Evolutionary conservation across 2,113 vertebrate species (phyloP), one percentile per base, ranked within the genome.

Genomic region (Microcebus murinus): DNA sequence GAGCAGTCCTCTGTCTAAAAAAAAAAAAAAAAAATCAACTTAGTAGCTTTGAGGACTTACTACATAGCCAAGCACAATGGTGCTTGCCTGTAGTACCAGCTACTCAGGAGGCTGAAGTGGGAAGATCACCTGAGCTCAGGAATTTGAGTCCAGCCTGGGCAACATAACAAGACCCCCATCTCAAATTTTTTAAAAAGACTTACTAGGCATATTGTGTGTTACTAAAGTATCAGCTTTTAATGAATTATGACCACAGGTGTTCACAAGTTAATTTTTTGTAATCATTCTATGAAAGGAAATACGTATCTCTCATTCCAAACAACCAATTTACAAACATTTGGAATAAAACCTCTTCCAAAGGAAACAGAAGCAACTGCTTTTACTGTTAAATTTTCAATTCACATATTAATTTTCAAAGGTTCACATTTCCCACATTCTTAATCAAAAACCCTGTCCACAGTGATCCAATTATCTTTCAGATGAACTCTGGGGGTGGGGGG

Each of bases 311-410:
- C 39, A 42, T 90, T 89, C 55, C 83, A 97, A 87, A 50, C 45
- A 48, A 81, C 12, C 50, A 45, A 63, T 29, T 94, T 81, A 85
- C 15, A 95, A 80, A 90, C 42, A 86, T 1, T 18, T 11, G 3
- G 48, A 93, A 68, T 27, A 87, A 93, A 90, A 81, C 31, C 42
- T 85, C 68, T 76, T 92, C 45, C 63, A 59, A 82, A 90, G 59
- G 81, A 96, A 87, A 82, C 71, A 80, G 14, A 85, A 77, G 81
- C 86, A 80, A 86, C 45, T 65, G 48, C 73, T 92, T 96, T 94
- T 92, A 87, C 52, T 96, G 55, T 90, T 92, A 84, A 85, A 71
- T 52, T 86, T 91, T 87, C 59, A 36, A 59, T 55, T 83, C 36
- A 65, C 36, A 80, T 7, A 18, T 21, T 83, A 67, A 27, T 25